Percentiles rank a stretch among this genome's conserved stretches.
Evolutionary conservation across 2,888 invertebrate species (phyloP).

Genomic region (Xanthorhoe spadicearia): DNA sequence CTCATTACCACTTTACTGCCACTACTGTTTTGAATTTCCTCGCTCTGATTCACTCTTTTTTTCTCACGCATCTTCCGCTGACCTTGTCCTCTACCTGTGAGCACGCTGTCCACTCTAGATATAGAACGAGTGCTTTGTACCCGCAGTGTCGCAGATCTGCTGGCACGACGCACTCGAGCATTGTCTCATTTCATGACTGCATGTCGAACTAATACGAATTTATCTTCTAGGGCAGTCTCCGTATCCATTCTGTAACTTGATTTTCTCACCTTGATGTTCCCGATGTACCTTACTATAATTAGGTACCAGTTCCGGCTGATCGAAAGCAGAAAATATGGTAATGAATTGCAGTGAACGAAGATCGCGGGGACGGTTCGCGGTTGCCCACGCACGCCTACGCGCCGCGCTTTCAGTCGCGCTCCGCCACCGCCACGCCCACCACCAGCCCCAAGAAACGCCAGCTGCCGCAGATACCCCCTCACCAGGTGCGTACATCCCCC

Average conservation of each 20-base stretch:
- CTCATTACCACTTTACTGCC: slow-evolving; percentile 81
- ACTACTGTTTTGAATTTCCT: slow-evolving; percentile 78
- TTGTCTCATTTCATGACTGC: slow-evolving; percentile 45
- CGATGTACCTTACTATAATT: slow-evolving; percentile 39
- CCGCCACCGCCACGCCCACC: slow-evolving; percentile 96
- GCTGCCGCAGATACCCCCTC: slow-evolving; percentile 96
- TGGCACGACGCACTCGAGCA: slow-evolving; percentile 38
- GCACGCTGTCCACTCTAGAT: slow-evolving; percentile 71
- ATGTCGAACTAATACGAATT: slow-evolving; percentile 48
- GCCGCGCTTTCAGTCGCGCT: slow-evolving; percentile 91
- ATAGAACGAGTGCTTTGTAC: slow-evolving; percentile 51
- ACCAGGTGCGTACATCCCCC: slow-evolving; percentile 62
- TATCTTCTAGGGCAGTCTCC: slow-evolving; percentile 38
- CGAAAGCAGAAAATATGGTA: slow-evolving; percentile 50
- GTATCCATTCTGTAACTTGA: slow-evolving; percentile 27
- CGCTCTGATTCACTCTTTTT: slow-evolving; percentile 71
- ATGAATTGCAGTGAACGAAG: slow-evolving; percentile 68
- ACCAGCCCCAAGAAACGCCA: slow-evolving; percentile 98
- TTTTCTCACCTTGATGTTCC: slow-evolving; percentile 41
- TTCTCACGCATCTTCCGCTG: slow-evolving; percentile 77
- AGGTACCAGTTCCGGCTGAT: slow-evolving; percentile 40
- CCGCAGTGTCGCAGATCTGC: slow-evolving; percentile 27
- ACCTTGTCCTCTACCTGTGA: slow-evolving; percentile 71
- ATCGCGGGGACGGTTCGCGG: slow-evolving; percentile 66
- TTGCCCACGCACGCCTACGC: slow-evolving; percentile 85